phyloP scores from a whole-genome alignment of 2,888 invertebrate genomes.

The Coremacera marginata region DNA sequence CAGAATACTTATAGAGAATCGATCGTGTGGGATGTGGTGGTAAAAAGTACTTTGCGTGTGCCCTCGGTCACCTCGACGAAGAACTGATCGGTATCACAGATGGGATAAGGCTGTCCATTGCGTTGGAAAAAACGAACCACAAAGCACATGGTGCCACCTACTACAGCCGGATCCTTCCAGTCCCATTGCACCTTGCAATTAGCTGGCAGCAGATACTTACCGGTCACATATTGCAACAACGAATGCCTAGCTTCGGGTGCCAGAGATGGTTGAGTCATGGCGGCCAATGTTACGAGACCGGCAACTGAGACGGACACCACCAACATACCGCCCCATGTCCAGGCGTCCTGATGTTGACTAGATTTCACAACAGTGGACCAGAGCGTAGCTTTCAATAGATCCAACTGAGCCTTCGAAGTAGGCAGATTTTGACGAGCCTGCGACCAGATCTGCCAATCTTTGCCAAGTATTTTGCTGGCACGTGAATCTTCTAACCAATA shows the following conservation, averaged over 20 bases:
- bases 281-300: constrained; percentile 88
- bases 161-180: constrained; percentile 90
- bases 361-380: constrained; percentile 90
- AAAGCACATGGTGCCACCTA: constrained; percentile 93
- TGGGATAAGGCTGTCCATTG: constrained; percentile 94
- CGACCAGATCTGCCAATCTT: constrained; percentile 84
- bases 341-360: constrained; percentile 88
- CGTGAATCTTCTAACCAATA: constrained; percentile 90
- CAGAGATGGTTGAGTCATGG: constrained; percentile 90
- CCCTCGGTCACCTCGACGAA: constrained; percentile 89
- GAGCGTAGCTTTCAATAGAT: constrained; percentile 82
- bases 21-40: background rate
- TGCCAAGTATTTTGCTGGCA: constrained; percentile 81
- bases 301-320: constrained; percentile 91
- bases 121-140: constrained; percentile 91
- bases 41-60: constrained; percentile 76
- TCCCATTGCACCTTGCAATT: constrained; percentile 87
- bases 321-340: constrained; percentile 94
- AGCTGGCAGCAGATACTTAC: constrained; percentile 89
- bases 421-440: constrained; percentile 85
- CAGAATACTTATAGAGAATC: background rate
- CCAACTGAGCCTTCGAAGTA: constrained; percentile 83
- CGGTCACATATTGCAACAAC: constrained; percentile 90
- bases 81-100: constrained; percentile 92
- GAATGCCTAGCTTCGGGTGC: constrained; percentile 93